Conservation (phyloP, 2,797 vertebrate genomes). For the Nannoperca obscura region DNA sequence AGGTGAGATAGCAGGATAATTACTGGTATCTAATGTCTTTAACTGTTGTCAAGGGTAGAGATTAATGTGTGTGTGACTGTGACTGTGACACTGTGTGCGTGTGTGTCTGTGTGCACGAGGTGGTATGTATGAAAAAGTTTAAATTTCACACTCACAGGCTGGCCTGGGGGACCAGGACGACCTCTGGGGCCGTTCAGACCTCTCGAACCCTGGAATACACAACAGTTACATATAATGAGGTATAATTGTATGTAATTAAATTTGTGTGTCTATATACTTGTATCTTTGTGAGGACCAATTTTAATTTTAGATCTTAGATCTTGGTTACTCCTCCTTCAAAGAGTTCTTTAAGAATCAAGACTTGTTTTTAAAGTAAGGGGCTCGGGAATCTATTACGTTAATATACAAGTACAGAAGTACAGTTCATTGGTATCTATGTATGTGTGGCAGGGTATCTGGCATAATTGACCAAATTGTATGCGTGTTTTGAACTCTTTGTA, state of each 20-base stretch:
- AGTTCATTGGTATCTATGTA: not conserved
- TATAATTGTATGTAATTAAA: not conserved
- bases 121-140: not conserved
- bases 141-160: conserved; percentile 85
- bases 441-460: not conserved
- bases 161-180: conserved; percentile 89
- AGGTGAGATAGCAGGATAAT: not conserved
- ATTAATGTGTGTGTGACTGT: not conserved
- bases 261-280: not conserved
- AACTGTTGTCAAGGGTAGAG: not conserved
- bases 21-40: not conserved
- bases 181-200: conserved; percentile 91
- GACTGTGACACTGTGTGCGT: not conserved
- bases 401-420: not conserved
- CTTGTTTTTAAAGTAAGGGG: not conserved
- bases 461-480: not conserved
- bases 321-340: not conserved
- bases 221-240: conserved; percentile 12
- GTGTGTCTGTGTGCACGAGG: not conserved
- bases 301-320: not conserved
- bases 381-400: not conserved
- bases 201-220: conserved; percentile 86
- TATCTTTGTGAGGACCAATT: not conserved
- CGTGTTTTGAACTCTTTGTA: not conserved
- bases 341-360: not conserved